phyloP scores from a whole-genome alignment of 2,888 invertebrate species.

The Crioceris asparagi region DNA sequence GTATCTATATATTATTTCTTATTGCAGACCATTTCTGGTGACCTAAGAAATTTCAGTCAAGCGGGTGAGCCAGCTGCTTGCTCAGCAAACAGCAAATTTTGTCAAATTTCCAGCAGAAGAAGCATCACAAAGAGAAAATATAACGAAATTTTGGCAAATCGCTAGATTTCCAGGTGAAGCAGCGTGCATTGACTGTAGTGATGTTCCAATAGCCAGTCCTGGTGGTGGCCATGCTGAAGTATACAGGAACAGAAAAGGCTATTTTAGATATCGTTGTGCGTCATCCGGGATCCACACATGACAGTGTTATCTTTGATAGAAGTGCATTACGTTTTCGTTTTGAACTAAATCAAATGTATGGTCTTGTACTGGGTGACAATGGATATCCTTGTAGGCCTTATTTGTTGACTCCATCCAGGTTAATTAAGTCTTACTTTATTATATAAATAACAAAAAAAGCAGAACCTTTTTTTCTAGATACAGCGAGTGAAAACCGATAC shows the following conservation, averaged over 20 bases:
- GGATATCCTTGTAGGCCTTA: too few relatives aligned
- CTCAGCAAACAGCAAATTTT: conserved; percentile 5
- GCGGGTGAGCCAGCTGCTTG: conserved; percentile 6
- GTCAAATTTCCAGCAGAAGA: conserved; percentile 1
- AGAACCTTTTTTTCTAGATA: too few relatives aligned
- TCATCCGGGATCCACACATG: conserved; percentile 14
- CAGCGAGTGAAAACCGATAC: too few relatives aligned
- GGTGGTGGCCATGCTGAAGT: too few relatives aligned
- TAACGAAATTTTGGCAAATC: conserved; percentile 9
- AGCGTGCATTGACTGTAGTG: conserved; percentile 13
- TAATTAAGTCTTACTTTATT: too few relatives aligned
- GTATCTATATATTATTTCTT: too few relatives aligned
- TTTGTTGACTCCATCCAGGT: too few relatives aligned
- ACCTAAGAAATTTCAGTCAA: conserved; percentile 5
- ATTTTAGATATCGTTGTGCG: conserved; percentile 14
- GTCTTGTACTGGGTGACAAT: too few relatives aligned
- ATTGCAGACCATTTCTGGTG: too few relatives aligned
- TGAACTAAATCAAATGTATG: conserved; percentile 10
- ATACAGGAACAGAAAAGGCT: conserved; percentile 10
- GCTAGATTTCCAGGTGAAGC: conserved; percentile 10
- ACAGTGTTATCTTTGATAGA: conserved; percentile 12
- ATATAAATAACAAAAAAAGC: too few relatives aligned
- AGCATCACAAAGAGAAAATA: conserved; percentile 7
- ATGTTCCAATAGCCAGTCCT: conserved; percentile 12
- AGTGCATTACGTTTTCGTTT: conserved; percentile 9